Conservation (phyloP, 2,113 vertebrate genomes). For the Bombycilla garrulus region DNA sequence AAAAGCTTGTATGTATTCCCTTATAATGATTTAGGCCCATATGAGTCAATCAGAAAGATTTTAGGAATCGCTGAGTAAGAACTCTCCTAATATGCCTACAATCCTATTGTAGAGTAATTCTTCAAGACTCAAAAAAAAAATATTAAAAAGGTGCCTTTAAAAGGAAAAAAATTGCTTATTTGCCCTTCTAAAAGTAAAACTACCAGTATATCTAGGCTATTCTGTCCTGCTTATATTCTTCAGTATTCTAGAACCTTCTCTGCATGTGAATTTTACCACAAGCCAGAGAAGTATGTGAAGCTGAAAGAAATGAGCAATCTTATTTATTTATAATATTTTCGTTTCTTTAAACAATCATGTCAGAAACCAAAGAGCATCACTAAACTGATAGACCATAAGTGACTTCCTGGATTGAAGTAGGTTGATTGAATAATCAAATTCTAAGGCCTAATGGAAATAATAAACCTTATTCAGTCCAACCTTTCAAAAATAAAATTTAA, state of each 20-base stretch:
- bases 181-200: background rate
- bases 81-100: background rate
- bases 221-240: background rate
- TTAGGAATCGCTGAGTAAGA: background rate
- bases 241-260: background rate
- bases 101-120: background rate
- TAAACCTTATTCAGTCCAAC: slow-evolving; percentile 54
- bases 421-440: slow-evolving; percentile 73
- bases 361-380: slow-evolving; percentile 37
- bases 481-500: background rate
- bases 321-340: background rate
- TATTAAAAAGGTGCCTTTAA: background rate
- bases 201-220: background rate
- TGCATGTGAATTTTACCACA: background rate
- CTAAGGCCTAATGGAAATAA: slow-evolving; percentile 64
- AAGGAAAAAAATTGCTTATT: background rate
- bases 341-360: slow-evolving; percentile 32
- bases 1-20: background rate
- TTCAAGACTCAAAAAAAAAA: background rate
- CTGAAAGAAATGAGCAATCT: background rate
- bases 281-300: background rate
- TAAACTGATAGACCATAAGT: slow-evolving; percentile 63
- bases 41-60: background rate
- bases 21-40: background rate
- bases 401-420: slow-evolving; percentile 51